Evolutionary conservation across 2,797 vertebrate species (phyloP).

Genomic region (Cephalopachus bancanus): DNA sequence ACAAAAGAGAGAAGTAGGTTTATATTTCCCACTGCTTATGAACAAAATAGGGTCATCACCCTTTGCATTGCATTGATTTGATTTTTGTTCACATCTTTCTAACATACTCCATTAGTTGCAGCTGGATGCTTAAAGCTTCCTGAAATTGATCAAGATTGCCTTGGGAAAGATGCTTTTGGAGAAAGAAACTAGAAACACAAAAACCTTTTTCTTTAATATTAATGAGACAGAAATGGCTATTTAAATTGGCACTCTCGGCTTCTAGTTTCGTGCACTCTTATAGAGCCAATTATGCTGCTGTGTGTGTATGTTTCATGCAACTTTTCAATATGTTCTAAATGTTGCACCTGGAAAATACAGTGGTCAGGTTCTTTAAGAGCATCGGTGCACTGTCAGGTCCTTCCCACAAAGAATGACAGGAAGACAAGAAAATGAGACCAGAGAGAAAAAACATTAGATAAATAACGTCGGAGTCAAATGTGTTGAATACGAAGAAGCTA

Average conservation of each 20-base stretch:
- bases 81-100: conserved; percentile 52
- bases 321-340: conserved; percentile 44
- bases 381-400: conserved; percentile 44
- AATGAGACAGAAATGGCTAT: conserved; percentile 54
- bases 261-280: background rate
- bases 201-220: background rate
- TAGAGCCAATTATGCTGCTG: background rate
- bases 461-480: conserved; percentile 41
- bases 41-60: conserved; percentile 60
- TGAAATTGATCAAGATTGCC: conserved; percentile 61
- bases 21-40: background rate
- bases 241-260: background rate
- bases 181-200: background rate
- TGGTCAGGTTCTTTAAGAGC: conserved; percentile 41
- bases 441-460: conserved; percentile 52
- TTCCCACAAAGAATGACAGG: conserved; percentile 66
- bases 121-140: conserved; percentile 13
- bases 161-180: background rate
- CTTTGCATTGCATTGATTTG: background rate
- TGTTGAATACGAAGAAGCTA: conserved; percentile 27
- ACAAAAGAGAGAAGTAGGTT: conserved; percentile 58
- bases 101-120: conserved; percentile 40
- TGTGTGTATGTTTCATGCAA: conserved; percentile 22
- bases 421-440: conserved; percentile 64
- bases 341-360: conserved; percentile 34